phyloP scores from a whole-genome alignment of 92 coral and sea anemone genomes.

The Pocillopora grandis region DNA sequence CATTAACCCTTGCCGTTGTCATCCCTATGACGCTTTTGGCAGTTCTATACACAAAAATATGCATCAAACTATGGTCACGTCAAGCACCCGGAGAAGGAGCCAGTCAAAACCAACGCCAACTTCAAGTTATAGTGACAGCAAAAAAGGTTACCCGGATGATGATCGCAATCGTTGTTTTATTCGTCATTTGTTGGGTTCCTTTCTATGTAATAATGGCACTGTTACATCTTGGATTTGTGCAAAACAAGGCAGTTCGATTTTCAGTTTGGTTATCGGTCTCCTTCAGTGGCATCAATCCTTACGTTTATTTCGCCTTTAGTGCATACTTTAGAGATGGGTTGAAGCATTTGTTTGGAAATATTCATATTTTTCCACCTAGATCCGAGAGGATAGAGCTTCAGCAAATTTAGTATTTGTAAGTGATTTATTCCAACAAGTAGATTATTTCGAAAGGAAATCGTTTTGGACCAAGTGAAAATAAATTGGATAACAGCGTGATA shows the following conservation, averaged over 20 bases:
- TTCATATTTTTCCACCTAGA: neutral
- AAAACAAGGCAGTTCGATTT: neutral
- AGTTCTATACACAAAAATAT: neutral
- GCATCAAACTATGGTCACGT: neutral
- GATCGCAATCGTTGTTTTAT: constrained; percentile 10
- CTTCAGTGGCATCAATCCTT: constrained; percentile 5
- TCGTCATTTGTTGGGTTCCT: constrained; percentile 16
- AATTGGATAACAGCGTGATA: no score
- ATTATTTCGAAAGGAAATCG: no score
- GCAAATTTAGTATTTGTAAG: neutral
- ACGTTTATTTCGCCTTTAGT: neutral
- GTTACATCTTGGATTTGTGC: neutral
- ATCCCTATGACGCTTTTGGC: neutral
- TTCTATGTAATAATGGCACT: neutral
- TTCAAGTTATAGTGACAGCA: constrained; percentile 12
- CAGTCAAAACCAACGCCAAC: constrained; percentile 15
- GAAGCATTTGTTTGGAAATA: neutral
- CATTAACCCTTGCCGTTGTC: neutral
- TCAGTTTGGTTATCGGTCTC: neutral
- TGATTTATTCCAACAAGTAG: neutral
- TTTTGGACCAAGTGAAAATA: no score
- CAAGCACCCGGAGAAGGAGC: constrained; percentile 26
- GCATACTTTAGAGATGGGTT: neutral
- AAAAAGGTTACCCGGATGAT: constrained; percentile 21
- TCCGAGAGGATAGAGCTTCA: constrained; percentile 12